These are phyloP conservation scores for Sericinus montela DNA, from an alignment of 2,888 invertebrate species.

Conservation along the genomic window DNA sequence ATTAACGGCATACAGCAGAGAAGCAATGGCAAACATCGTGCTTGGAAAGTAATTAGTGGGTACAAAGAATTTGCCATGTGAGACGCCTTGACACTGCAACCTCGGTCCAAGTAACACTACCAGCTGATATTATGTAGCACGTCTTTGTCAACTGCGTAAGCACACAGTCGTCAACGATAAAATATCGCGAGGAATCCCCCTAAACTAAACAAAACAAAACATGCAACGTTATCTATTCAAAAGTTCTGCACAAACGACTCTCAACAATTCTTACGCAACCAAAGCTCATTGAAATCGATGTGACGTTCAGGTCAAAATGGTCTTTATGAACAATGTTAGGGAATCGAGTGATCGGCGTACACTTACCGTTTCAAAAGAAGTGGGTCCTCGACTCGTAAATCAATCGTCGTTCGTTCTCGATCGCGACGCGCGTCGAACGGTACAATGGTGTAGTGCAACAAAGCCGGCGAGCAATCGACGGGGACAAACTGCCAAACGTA, in stretches of 20 bases:
- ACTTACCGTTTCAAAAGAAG: conserved; percentile 65
- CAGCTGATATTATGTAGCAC: conserved; percentile 45
- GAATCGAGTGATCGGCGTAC: conserved; percentile 26
- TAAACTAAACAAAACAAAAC: conserved; percentile 47
- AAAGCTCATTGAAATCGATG: conserved; percentile 3
- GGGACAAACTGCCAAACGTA: conserved; percentile 51
- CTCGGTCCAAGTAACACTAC: conserved; percentile 33
- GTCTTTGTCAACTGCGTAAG: conserved; percentile 57
- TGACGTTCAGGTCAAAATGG: conserved; percentile 16
- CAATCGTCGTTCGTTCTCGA: conserved; percentile 53
- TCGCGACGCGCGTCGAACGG: conserved; percentile 42
- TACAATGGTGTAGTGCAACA: conserved; percentile 44
- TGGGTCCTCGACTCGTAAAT: conserved; percentile 49
- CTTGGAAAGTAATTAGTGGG: conserved; percentile 29
- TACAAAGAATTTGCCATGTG: conserved; percentile 34
- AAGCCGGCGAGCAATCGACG: conserved; percentile 43
- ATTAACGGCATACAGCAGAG: not conserved
- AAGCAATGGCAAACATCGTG: conserved; percentile 19
- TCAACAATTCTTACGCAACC: conserved; percentile 11
- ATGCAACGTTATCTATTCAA: conserved; percentile 18
- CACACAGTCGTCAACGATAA: conserved; percentile 49
- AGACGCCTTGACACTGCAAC: conserved; percentile 65
- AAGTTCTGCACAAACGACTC: conserved; percentile 16
- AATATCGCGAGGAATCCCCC: conserved; percentile 45
- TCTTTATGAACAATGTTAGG: conserved; percentile 34